These are phyloP conservation scores for Rhinogobio ventralis DNA, from an alignment of 2,797 vertebrate species.

Conservation along the genomic window DNA sequence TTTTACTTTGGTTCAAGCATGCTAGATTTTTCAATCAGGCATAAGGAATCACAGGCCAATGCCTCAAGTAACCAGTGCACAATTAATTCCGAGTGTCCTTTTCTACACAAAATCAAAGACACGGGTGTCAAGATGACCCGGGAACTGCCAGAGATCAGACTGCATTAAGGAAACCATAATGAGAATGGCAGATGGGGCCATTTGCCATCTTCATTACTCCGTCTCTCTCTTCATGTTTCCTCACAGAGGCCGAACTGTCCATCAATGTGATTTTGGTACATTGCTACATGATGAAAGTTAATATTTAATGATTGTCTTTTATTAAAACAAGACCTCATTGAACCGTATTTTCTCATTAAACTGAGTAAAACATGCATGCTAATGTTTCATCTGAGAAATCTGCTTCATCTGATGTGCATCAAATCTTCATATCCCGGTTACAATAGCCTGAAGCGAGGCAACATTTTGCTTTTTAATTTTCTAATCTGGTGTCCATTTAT, in stretches of 20 bases:
- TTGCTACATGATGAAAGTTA: not conserved
- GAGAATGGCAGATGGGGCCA: not conserved
- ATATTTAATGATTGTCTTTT: constrained; percentile 37
- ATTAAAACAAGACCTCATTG: constrained; percentile 27
- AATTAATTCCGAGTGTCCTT: not conserved
- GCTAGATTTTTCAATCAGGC: not conserved
- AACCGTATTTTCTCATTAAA: not conserved
- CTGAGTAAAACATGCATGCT: not conserved
- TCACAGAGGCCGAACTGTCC: not conserved
- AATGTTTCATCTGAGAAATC: not conserved
- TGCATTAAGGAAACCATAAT: not conserved
- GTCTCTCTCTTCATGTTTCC: not conserved
- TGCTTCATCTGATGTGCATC: not conserved
- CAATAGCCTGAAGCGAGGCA: not conserved
- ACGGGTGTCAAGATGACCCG: not conserved
- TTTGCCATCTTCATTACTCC: constrained; percentile 4
- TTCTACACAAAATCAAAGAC: not conserved
- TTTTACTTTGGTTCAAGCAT: not conserved
- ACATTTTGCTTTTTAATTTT: not conserved
- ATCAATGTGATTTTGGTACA: constrained; percentile 16
- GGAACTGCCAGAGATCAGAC: not conserved
- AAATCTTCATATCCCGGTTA: not conserved
- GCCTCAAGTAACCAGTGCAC: not conserved
- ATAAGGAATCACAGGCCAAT: not conserved
- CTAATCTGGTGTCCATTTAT: not conserved